A percentile compares a stretch with the other conserved stretches of the same genome.
These are phyloP conservation scores for Amazona finschi DNA, from an alignment of 2,797 vertebrate species.

Conservation along the genomic window DNA sequence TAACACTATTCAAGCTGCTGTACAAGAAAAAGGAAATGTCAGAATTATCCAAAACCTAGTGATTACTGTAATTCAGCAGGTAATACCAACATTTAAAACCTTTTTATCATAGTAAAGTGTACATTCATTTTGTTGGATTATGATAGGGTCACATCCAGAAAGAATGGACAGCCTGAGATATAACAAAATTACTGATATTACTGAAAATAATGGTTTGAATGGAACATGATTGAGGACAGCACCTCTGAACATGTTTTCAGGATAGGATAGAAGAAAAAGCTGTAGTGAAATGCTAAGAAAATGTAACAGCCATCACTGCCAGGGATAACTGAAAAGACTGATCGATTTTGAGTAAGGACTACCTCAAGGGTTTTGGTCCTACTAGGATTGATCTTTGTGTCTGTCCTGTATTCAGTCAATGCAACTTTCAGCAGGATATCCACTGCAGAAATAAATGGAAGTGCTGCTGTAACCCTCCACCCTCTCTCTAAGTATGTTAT, in stretches of 20 bases:
- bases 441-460: conserved; percentile 47
- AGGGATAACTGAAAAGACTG: conserved; percentile 53
- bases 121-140: conserved; percentile 3
- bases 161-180: neutral
- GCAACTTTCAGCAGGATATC: conserved; percentile 55
- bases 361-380: conserved; percentile 53
- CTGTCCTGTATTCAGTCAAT: conserved; percentile 49
- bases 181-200: neutral
- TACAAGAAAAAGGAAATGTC: neutral
- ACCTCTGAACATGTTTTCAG: conserved; percentile 10
- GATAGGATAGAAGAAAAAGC: conserved; percentile 39
- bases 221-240: neutral
- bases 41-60: neutral
- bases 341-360: conserved; percentile 53
- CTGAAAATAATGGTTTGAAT: conserved; percentile 5
- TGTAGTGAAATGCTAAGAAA: conserved; percentile 46
- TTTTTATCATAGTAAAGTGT: conserved; percentile 11
- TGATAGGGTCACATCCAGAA: neutral
- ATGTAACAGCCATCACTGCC: conserved; percentile 50
- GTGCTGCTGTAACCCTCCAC: neutral
- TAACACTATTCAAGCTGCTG: neutral
- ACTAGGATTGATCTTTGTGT: conserved; percentile 47
- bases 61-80: conserved; percentile 1
- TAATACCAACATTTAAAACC: neutral
- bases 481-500: neutral